These are phyloP conservation scores for Oophaga sylvatica DNA, from an alignment of 2,797 vertebrate genomes.

Conservation along the genomic window DNA sequence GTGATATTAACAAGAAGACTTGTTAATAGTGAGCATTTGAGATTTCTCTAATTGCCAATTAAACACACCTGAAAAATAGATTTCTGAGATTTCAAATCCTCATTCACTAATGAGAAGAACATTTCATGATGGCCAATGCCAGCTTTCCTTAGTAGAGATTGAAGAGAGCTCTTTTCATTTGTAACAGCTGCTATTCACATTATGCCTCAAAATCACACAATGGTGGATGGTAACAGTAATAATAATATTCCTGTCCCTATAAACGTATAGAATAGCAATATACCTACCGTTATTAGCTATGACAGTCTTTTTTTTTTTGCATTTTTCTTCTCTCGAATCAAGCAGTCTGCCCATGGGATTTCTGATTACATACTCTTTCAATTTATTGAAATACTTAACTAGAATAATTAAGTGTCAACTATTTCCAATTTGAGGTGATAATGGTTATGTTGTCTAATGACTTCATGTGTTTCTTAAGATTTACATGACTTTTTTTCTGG, in stretches of 20 bases:
- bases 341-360: conserved; percentile 18
- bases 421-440: conserved; percentile 58
- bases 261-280: not conserved
- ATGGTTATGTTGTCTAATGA: conserved; percentile 44
- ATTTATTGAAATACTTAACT: conserved; percentile 50
- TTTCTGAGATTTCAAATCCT: conserved; percentile 50
- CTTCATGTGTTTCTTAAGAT: conserved; percentile 37
- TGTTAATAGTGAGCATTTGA: conserved; percentile 53
- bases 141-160: conserved; percentile 36
- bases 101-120: conserved; percentile 56
- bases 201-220: not conserved
- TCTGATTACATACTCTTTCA: conserved; percentile 38
- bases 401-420: conserved; percentile 50
- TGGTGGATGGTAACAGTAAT: not conserved
- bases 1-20: conserved; percentile 56
- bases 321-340: not conserved
- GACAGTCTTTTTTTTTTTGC: not conserved
- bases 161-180: conserved; percentile 24
- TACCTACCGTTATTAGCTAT: not conserved
- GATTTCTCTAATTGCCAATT: conserved; percentile 60
- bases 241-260: not conserved
- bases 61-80: conserved; percentile 61
- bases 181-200: conserved; percentile 23
- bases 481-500: conserved; percentile 38
- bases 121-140: conserved; percentile 32